Evolutionary conservation across 1,140 invertebrate genomes (phyloP).

Genomic region (Drosophila gunungcola): DNA sequence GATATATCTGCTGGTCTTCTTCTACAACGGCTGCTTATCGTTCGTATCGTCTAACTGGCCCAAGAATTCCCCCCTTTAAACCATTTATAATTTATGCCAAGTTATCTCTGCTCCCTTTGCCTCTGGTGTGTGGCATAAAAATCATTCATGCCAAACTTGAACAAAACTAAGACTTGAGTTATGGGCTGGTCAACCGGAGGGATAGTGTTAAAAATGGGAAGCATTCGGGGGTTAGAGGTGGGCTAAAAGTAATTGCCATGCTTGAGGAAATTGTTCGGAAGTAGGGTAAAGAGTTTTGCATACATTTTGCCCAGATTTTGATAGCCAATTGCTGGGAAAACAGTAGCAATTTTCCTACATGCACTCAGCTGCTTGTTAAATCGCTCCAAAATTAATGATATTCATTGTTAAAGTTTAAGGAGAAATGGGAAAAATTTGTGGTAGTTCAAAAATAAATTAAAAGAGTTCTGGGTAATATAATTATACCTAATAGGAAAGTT

Average conservation of each 20-base stretch:
- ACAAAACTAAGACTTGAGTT: conserved; percentile 55
- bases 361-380: conserved; percentile 31
- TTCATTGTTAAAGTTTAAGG: conserved; percentile 11
- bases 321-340: conserved; percentile 43
- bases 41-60: conserved; percentile 32
- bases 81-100: conserved; percentile 72
- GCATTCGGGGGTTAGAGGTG: conserved; percentile 2
- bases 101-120: conserved; percentile 11
- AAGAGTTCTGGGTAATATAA: neutral
- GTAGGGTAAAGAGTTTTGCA: conserved; percentile 63
- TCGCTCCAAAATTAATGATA: conserved; percentile 37
- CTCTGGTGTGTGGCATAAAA: conserved; percentile 41
- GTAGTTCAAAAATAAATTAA: conserved; percentile 1
- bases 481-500: neutral
- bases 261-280: conserved; percentile 42
- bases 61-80: conserved; percentile 18
- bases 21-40: conserved; percentile 15
- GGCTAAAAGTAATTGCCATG: conserved; percentile 40
- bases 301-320: conserved; percentile 72
- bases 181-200: conserved; percentile 38
- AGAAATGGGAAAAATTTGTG: neutral
- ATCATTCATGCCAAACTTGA: conserved; percentile 59
- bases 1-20: conserved; percentile 40
- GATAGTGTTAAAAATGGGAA: conserved; percentile 44
- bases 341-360: conserved; percentile 61